Base-by-base conservation (phyloP, 2,113 vertebrate species). In the Hylia prasina region DNA sequence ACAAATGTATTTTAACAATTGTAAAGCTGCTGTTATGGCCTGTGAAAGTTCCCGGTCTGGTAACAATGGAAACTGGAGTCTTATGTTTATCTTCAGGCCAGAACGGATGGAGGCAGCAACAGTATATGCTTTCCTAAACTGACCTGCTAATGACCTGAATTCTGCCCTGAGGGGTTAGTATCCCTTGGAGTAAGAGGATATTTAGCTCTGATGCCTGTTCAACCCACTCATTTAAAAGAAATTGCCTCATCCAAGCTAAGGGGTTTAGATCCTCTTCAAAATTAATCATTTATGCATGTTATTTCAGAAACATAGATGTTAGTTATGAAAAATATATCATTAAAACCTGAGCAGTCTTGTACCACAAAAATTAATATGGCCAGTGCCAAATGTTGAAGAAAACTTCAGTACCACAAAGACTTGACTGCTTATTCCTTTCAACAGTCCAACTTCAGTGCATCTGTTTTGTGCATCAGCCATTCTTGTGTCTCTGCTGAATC, bases 61-160 rank as follows among this genome's bases (percentile, higher is more conserved):
- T 82, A 88, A 91, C 82, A 92, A 90, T 92, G 89, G 93, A 97
- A 94, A 94, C 91, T 69, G 69, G 92, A 97, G 86, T 91, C 89
- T 83, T 95, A 85, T 94, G 58, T 97, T 96, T 97, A 83, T 86
- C 94, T 96, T 97, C 82, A 94, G 92, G 94, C 77, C 93, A 92
- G 95, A 88, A 97, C 19, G 56, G 87, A 96, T 91, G 81, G 87
- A 96, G 71, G 87, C 71, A 96, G 94, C 96, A 96, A 89, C 47
- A 95, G 93, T 95, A 97, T 84, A 89, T 15, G 27, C 85, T 96
- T 97, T 95, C 95, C 89, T 75, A 95, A 96, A 93, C 93, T 97
- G 97, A 97, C 97, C 97, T 61, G 61, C 86, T 98, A 96, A 92
- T 94, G 97, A 98, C 97, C 97, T 97, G 94, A 93, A 91, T 94